Conservation (phyloP, 1,140 invertebrate genomes). For the Linepithema humile region DNA sequence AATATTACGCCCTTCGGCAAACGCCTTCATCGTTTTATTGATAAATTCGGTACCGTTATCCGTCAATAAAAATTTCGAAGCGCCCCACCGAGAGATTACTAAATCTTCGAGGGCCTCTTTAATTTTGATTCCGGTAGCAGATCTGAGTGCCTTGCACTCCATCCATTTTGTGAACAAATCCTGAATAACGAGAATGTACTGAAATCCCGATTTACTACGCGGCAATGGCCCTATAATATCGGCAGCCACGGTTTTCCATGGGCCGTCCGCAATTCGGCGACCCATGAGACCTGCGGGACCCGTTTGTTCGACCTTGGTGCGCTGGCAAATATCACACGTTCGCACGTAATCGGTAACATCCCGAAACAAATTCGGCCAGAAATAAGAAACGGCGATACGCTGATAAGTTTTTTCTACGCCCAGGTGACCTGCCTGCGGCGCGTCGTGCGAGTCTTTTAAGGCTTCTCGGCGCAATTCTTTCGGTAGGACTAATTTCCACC, state of each 20-base stretch:
- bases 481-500: background rate
- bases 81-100: background rate
- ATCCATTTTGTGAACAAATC: background rate
- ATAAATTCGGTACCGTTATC: background rate
- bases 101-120: background rate
- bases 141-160: background rate
- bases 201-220: background rate
- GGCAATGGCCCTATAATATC: background rate
- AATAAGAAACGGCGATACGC: background rate
- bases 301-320: background rate
- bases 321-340: background rate
- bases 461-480: background rate
- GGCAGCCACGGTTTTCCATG: background rate
- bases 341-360: background rate
- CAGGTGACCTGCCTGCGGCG: background rate
- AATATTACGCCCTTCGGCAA: background rate
- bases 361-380: background rate
- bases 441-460: background rate
- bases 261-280: rapidly evolving
- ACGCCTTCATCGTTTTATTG: background rate
- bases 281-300: background rate
- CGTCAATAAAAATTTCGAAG: background rate
- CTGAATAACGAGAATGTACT: background rate
- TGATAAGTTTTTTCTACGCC: background rate
- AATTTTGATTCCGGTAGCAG: background rate